phyloP scores from a whole-genome alignment of 2,113 vertebrate species.

The Apodemus sylvaticus region DNA sequence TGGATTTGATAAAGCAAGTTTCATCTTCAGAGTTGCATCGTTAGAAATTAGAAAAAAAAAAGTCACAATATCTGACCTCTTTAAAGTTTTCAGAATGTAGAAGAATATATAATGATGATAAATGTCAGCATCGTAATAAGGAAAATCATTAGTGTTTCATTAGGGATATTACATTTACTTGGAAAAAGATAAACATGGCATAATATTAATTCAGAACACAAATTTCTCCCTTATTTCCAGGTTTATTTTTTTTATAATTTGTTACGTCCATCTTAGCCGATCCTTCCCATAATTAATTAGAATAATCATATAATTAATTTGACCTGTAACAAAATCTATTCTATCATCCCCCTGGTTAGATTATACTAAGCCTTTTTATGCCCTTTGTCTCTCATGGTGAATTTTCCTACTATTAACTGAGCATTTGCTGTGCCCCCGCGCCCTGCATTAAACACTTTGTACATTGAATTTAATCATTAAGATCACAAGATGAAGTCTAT shows the following conservation, averaged over 20 bases:
- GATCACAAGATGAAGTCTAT: neutral
- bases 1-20: neutral
- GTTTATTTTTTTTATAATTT: neutral
- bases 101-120: neutral
- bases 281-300: neutral
- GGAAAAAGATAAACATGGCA: neutral
- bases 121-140: neutral
- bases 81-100: neutral
- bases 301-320: neutral
- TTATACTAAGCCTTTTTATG: neutral
- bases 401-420: neutral
- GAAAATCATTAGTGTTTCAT: slow-evolving; percentile 23
- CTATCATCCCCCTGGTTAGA: neutral
- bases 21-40: neutral
- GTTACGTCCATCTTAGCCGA: neutral
- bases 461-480: neutral
- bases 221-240: neutral
- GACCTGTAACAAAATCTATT: neutral
- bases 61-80: neutral
- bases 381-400: neutral
- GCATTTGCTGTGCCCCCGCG: neutral
- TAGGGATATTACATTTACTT: neutral
- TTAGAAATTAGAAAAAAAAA: neutral
- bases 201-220: neutral
- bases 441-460: neutral